Conservation (phyloP, 2,797 vertebrate genomes). For the Sphenopsis melanotis region DNA sequence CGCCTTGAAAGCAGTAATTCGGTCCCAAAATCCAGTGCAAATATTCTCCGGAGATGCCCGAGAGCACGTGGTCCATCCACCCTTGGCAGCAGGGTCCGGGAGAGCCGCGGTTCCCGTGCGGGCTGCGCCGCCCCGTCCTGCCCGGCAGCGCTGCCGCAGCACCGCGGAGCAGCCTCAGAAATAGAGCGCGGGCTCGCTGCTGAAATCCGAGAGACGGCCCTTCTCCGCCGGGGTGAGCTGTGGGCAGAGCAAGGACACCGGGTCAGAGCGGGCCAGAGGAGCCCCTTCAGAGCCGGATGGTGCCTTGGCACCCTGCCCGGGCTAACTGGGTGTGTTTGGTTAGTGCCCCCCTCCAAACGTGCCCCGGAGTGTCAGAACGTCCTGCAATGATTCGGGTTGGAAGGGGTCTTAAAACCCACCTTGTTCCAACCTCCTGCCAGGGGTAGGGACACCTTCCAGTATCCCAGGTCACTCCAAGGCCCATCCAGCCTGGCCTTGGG, state of each 20-base stretch:
- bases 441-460: neutral
- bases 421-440: neutral
- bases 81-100: constrained; percentile 8
- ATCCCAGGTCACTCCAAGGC: neutral
- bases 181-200: constrained; percentile 94
- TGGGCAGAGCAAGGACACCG: neutral
- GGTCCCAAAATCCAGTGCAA: constrained; percentile 55
- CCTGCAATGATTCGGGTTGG: neutral
- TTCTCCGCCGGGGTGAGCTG: constrained; percentile 92
- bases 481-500: rapidly evolving
- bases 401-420: neutral
- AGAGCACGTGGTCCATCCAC: neutral
- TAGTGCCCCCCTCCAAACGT: neutral
- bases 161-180: constrained; percentile 77
- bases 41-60: neutral
- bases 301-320: neutral
- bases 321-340: rapidly evolving
- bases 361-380: neutral
- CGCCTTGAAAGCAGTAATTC: neutral
- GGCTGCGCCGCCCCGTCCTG: neutral
- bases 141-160: constrained; percentile 36
- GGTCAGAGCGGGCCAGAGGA: neutral
- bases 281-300: rapidly evolving
- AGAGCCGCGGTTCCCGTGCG: neutral
- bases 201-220: constrained; percentile 89